Conservation (phyloP, 1,140 invertebrate genomes). For the Panagrolaimus sp. region DNA sequence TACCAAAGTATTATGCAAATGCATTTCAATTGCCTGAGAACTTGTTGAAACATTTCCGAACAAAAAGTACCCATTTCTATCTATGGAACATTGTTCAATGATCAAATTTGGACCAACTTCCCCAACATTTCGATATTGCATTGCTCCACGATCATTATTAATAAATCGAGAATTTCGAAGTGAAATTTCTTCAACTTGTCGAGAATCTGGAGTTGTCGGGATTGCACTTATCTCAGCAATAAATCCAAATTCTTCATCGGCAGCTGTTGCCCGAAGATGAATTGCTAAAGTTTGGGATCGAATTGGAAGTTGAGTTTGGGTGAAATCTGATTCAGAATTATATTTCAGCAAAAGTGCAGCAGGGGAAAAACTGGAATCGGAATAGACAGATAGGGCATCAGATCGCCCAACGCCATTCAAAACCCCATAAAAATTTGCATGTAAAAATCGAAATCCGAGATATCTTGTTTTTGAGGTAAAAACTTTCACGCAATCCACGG, state of each 20-base stretch:
- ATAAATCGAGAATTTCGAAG: conserved; percentile 77
- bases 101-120: conserved; percentile 89
- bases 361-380: conserved; percentile 62
- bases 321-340: conserved; percentile 32
- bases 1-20: conserved; percentile 87
- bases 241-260: conserved; percentile 85
- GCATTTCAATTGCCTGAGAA: conserved; percentile 73
- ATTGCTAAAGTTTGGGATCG: conserved; percentile 71
- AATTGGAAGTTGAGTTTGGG: conserved; percentile 30
- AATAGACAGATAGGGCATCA: conserved; percentile 58
- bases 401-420: conserved; percentile 41
- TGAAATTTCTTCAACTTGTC: conserved; percentile 83
- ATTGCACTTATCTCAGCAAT: conserved; percentile 91
- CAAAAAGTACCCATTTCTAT: conserved; percentile 78
- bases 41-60: conserved; percentile 93
- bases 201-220: conserved; percentile 80
- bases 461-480: conserved; percentile 71
- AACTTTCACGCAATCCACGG: conserved; percentile 95
- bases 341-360: conserved; percentile 36
- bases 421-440: conserved; percentile 50
- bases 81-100: conserved; percentile 79
- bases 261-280: conserved; percentile 85
- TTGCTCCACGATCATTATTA: conserved; percentile 79
- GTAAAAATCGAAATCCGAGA: conserved; percentile 51
- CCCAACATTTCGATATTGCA: conserved; percentile 73